Conservation (phyloP, 2,797 vertebrate species). For the Mastacembelus armatus region DNA sequence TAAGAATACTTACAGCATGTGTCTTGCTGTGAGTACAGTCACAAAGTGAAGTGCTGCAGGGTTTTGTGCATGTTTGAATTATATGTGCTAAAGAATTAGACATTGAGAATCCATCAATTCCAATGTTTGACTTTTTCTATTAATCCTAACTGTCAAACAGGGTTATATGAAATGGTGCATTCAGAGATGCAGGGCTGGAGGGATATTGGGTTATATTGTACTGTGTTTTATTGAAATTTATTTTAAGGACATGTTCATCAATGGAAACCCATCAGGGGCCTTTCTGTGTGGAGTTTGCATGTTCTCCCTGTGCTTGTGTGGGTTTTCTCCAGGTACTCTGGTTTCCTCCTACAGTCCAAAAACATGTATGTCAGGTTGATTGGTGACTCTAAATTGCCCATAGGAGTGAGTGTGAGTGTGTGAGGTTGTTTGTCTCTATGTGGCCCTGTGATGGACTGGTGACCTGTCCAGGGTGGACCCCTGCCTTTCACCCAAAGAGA, state of each 20-base stretch:
- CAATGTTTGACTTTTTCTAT: not conserved
- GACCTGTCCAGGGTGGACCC: no score
- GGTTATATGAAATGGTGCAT: not conserved
- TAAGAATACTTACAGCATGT: not conserved
- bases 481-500: no score
- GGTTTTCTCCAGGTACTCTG: no score
- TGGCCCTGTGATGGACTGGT: no score
- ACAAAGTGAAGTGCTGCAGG: not conserved
- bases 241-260: not conserved
- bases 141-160: not conserved
- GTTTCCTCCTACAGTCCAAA: no score
- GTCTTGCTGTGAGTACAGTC: not conserved
- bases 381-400: no score
- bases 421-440: no score
- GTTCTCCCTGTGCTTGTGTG: no score
- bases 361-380: no score
- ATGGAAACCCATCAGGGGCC: no score
- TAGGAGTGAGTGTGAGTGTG: no score
- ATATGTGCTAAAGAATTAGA: not conserved
- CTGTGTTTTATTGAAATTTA: not conserved
- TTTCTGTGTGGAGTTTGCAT: no score
- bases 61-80: not conserved
- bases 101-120: not conserved
- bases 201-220: not conserved
- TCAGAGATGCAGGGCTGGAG: not conserved